Conservation (phyloP, 2,113 vertebrate genomes). For the Dicaeum eximium region DNA sequence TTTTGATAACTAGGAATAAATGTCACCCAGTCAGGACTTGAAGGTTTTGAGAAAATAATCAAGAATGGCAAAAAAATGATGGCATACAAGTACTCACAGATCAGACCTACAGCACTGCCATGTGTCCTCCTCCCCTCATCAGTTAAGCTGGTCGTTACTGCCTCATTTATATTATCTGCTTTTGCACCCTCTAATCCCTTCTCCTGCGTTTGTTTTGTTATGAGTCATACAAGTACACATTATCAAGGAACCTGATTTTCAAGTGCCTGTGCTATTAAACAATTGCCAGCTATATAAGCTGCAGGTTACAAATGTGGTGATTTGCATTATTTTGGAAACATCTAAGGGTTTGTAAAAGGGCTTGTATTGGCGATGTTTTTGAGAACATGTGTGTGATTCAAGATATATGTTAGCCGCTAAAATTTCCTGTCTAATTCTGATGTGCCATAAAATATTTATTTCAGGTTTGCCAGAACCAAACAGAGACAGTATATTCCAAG, state of each 20-base stretch:
- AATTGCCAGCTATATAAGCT: not conserved
- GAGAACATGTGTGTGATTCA: not conserved
- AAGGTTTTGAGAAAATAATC: not conserved
- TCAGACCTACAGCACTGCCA: not conserved
- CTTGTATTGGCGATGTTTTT: not conserved
- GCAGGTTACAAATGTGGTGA: not conserved
- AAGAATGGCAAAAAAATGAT: not conserved
- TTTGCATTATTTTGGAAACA: not conserved
- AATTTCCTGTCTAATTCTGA: not conserved
- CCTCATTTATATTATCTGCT: not conserved
- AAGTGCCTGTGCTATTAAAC: not conserved
- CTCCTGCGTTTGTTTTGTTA: not conserved
- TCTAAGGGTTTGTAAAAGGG: not conserved
- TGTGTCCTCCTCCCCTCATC: not conserved
- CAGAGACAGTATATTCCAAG: slow-evolving; percentile 81
- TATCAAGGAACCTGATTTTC: not conserved
- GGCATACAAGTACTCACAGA: not conserved
- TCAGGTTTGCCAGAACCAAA: slow-evolving; percentile 91
- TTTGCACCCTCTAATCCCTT: not conserved
- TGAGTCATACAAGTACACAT: not conserved
- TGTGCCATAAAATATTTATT: not conserved
- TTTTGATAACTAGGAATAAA: not conserved
- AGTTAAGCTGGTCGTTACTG: not conserved
- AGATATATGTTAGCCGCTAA: not conserved
- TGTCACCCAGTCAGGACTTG: not conserved